Evolutionary conservation across 2,888 invertebrate genomes (phyloP), one percentile per base, ranked within the genome.

Genomic region (Melangyna quadrimaculata): DNA sequence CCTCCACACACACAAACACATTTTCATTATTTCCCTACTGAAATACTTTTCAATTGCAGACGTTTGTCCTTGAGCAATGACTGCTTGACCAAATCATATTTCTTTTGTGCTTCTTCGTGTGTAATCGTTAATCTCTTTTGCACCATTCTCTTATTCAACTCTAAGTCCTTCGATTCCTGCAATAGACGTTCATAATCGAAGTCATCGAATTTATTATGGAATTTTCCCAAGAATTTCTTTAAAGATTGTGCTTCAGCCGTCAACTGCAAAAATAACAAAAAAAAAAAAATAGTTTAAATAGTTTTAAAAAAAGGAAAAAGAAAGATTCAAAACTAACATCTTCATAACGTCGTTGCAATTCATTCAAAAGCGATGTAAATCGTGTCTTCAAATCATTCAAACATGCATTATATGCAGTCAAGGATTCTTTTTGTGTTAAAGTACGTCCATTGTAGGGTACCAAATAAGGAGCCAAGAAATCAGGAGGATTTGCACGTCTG

Each of bases 261-360:
- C 12, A 91, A 87, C 91, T 91, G 40, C n/a, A 87, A n/a, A n/a
- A n/a, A 87, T 1, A 10, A 59, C 37, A 32, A 53, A 63, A 6
- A 14, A 14, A n/a, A 6, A 14, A 19, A 7, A 27, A 14, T 24
- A 19, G 4, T 10, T 45, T 1, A 53, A 22, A 61, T 9, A 70
- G 37, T 7, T 43, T 57, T 53, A 10, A 7, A 10, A 6, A 7
- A 22, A 32, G 8, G 0, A 14, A 7, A 29, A 24, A 53, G n/a
- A 24, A 35, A 12, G 19, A 59, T 35, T 12, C 22, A 0, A n/a
- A n/a, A 75, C 89, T 89, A 89, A 95, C 95, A 92, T 93, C 93
- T 88, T 96, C 95, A 89, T 95, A 95, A 87, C 94, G 93, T 27
- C 93, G 92, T 88, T 96, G 95, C 27, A 96, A 94, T 40, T 94